Evolutionary conservation across 2,797 vertebrate genomes (phyloP), one percentile per base, ranked within the genome.

Genomic region (Galagoides demidoff): DNA sequence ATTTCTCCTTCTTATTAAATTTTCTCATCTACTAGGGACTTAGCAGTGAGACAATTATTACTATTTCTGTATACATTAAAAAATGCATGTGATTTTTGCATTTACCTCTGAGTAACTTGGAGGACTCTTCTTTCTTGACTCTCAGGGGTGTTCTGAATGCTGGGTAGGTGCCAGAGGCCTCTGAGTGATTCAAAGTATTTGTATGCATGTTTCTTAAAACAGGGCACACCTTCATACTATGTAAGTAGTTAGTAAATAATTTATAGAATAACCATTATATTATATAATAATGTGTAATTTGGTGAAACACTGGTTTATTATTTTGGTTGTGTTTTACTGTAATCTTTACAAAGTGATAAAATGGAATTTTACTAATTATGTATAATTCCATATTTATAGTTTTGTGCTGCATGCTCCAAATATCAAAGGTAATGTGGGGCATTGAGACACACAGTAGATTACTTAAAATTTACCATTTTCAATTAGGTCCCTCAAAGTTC

Each of bases 391-490:
- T 85, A 85, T 85, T 94, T 95, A 74, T 49, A 96, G 89, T 97
- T 97, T 95, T 96, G 71, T 94, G 95, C 49, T 89, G 73, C 92
- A 74, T 96, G 94, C 79, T 92, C 76, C 89, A 93, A 90, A 83
- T 96, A 90, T 66, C 79, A 95, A 71, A 96, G 95, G 85, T 92
- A 82, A 92, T 86, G 17, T 71, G 43, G 79, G 92, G 81, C 96
- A 85, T 92, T 93, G 93, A 97, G 90, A 96, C 64, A 95, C 61
- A 5, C 79, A 92, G 37, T 95, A 96, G 96, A 93, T 95, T 49
- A 49, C 45, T 96, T 97, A 91, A 96, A 97, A 95, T 96, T 89
- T 94, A 88, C 95, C 86, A 64, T 95, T 97, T 97, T 96, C 86
- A 94, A 25, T 96, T 91, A 94, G 90, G 89, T 93, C 94, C 89